Conservation (phyloP, 2,888 invertebrate genomes). For the Lasioglossum vierecki region DNA sequence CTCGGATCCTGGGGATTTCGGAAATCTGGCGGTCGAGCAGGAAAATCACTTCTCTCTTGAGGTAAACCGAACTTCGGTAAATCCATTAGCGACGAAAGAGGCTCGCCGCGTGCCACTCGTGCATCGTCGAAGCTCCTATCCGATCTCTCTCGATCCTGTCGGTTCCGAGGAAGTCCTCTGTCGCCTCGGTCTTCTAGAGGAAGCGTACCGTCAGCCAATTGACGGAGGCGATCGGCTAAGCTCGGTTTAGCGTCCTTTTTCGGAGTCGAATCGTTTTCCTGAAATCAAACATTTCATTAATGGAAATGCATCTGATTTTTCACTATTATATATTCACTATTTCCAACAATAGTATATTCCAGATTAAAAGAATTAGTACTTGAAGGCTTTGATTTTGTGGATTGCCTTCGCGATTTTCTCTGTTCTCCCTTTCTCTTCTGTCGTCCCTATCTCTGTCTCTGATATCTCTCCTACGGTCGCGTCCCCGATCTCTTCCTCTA, state of each 20-base stretch:
- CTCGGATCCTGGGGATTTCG: conserved; percentile 74
- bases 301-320: neutral
- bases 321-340: neutral
- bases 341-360: conserved; percentile 15
- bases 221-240: conserved; percentile 82
- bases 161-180: conserved; percentile 40
- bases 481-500: conserved; percentile 78
- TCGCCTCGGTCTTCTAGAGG: conserved; percentile 79
- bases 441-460: conserved; percentile 80
- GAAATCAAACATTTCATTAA: conserved; percentile 19
- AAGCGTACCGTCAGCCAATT: conserved; percentile 82
- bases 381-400: conserved; percentile 52
- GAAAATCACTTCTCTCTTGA: conserved; percentile 78
- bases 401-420: conserved; percentile 75
- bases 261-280: conserved; percentile 54
- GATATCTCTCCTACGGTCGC: conserved; percentile 77
- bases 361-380: conserved; percentile 23
- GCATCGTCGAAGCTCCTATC: conserved; percentile 77
- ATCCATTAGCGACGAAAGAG: conserved; percentile 82
- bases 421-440: conserved; percentile 75
- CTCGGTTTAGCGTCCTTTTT: conserved; percentile 82
- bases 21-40: conserved; percentile 76
- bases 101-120: conserved; percentile 71
- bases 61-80: conserved; percentile 78
- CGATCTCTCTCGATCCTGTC: conserved; percentile 71